A percentile compares a stretch with the other conserved stretches of the same genome.
phyloP scores from a whole-genome alignment of 1,140 invertebrate species.

The Radopholus similis region DNA sequence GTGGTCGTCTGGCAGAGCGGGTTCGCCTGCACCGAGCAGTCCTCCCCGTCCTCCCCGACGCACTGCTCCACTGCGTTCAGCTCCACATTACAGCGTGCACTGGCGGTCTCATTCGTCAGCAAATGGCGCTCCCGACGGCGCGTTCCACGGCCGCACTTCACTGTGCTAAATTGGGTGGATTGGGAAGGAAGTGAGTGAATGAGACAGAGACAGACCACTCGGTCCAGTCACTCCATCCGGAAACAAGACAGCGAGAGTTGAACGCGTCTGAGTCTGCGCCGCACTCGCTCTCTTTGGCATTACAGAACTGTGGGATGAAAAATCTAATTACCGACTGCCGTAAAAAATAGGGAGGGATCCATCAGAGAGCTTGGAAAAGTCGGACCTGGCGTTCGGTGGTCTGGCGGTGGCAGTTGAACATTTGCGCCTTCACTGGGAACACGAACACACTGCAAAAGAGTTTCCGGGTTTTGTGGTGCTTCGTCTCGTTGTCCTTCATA shows the following conservation, averaged over 20 bases:
- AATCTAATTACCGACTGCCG: too few relatives aligned
- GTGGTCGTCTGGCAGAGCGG: slow-evolving; percentile 66
- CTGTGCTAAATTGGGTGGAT: slow-evolving; percentile 62
- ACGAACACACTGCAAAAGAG: slow-evolving; percentile 66
- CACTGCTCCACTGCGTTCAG: slow-evolving; percentile 62
- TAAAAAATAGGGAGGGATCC: too few relatives aligned
- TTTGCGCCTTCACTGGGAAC: slow-evolving; percentile 73
- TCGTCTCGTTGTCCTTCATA: background rate
- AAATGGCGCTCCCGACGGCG: slow-evolving; percentile 63
- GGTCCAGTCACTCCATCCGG: slow-evolving; percentile 68
- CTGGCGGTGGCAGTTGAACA: slow-evolving; percentile 75
- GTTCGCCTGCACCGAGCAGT: slow-evolving; percentile 54
- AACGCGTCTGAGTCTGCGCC: slow-evolving; percentile 60
- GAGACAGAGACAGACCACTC: slow-evolving; percentile 65
- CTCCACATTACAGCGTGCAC: slow-evolving; percentile 52
- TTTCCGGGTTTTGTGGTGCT: slow-evolving; percentile 44
- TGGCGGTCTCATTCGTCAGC: slow-evolving; percentile 63
- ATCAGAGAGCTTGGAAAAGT: too few relatives aligned
- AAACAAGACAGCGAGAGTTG: slow-evolving; percentile 64
- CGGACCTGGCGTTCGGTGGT: slow-evolving; percentile 58
- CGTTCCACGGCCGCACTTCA: slow-evolving; percentile 66
- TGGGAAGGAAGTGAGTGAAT: background rate
- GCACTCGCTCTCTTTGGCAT: slow-evolving; percentile 59
- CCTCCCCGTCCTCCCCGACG: slow-evolving; percentile 58
- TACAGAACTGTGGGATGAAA: too few relatives aligned